Evolutionary conservation across 2,888 invertebrate genomes (phyloP).

Genomic region (Athripsodes cinereus): DNA sequence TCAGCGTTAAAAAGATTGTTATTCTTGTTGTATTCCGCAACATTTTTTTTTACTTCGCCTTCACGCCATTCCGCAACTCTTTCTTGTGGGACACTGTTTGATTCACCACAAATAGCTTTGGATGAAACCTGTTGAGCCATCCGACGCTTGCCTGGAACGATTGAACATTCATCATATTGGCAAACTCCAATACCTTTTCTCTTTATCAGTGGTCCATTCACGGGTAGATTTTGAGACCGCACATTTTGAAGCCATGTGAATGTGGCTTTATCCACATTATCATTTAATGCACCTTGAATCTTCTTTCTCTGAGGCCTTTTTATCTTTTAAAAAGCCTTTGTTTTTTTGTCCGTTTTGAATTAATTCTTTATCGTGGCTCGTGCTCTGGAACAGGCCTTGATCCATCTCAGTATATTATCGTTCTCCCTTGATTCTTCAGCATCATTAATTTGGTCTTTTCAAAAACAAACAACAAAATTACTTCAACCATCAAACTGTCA

Average conservation of each 20-base stretch:
- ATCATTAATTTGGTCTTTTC: no score
- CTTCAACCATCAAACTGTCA: no score
- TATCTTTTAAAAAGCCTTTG: neutral
- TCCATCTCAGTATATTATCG: no score
- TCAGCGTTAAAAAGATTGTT: neutral
- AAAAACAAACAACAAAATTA: no score
- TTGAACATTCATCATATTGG: neutral
- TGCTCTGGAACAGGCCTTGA: no score
- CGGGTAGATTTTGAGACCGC: neutral
- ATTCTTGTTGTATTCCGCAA: neutral
- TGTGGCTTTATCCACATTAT: no score
- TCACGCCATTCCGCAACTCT: neutral
- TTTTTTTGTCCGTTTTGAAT: neutral
- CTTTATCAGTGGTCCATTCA: neutral
- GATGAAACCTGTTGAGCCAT: neutral
- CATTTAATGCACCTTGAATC: neutral
- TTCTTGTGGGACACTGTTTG: neutral
- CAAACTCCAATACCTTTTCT: neutral
- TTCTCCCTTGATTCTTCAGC: no score
- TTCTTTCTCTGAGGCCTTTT: neutral
- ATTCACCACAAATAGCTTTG: neutral
- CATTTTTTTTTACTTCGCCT: neutral
- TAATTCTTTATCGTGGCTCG: neutral
- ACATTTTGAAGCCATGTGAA: neutral
- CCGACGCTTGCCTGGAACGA: neutral